Base-by-base conservation (phyloP, 2,888 invertebrate species). In the Hyles lineata region DNA sequence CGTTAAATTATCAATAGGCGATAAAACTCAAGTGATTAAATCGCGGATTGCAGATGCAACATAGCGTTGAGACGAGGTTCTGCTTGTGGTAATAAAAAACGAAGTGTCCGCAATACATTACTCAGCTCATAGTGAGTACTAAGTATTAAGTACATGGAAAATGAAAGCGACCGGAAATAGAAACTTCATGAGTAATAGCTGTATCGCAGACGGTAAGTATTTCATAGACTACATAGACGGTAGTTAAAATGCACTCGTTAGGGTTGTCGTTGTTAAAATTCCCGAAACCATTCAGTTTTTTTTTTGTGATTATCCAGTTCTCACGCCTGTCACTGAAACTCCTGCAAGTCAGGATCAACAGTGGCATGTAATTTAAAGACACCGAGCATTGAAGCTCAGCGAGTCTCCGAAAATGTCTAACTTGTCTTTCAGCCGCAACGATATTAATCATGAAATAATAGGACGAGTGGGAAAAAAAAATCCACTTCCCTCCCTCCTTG, bases 91-190 rank as follows among this genome's bases (percentile, higher is more conserved):
- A 58, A 67, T 67, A 72, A 67, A 72, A 67, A 58, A 23, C 17
- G 23, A 72, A 67, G 67, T 43, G 35, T 63, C 43, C 19, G 58
- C 43, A 67, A 72, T 72, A 62, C 35, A 67, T 72, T 72, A 71
- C 71, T 55, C 52, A 71, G 71, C 21, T 32, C 62, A 67, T 2
- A 35, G 32, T 62, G 52, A 43, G n/a, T 74, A 60, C 52, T 55
- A 70, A 21, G n/a, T 74, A 60, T 61, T 55, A 70, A 21, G 32
- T 55, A 50, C 32, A 52, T 55, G 43, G 70, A 61, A 52, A 61
- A 70, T 62, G 70, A 73, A 73, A 73, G 73, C 62, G 70, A 63
- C 32, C 70, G 70, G 73, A 70, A 73, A 70, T 73, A 73, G 73
- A 73, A 70, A 73, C 70, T 29, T 9, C 29, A 73, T 73, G 73